Conservation (phyloP, 2,888 invertebrate species). For the Netelia inedita region DNA sequence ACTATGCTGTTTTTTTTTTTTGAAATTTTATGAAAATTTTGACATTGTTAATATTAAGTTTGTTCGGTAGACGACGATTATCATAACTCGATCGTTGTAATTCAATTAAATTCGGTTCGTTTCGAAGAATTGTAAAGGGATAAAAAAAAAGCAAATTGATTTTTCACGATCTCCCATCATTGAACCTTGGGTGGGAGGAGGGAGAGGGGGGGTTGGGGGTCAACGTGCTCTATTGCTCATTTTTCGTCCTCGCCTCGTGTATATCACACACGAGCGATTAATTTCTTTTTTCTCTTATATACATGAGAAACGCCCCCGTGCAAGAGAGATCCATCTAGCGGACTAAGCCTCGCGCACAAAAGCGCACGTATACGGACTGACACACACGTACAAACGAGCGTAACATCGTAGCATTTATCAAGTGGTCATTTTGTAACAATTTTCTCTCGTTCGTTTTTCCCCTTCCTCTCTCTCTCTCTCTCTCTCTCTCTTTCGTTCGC, state of each 20-base stretch:
- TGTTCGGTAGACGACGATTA: too few relatives aligned
- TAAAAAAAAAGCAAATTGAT: too few relatives aligned
- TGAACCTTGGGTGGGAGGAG: too few relatives aligned
- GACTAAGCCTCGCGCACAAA: slow-evolving; percentile 20
- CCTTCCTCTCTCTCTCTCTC: slow-evolving; percentile 59
- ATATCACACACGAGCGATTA: slow-evolving; percentile 39
- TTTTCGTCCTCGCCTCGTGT: slow-evolving; percentile 12
- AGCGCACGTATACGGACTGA: background rate
- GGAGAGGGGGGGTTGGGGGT: background rate
- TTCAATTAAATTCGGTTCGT: too few relatives aligned
- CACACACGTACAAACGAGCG: slow-evolving; percentile 49
- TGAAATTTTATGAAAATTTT: too few relatives aligned
- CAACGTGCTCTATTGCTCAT: slow-evolving; percentile 46
- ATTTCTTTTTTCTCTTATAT: slow-evolving; percentile 44
- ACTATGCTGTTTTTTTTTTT: too few relatives aligned
- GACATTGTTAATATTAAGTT: too few relatives aligned
- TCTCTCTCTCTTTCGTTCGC: slow-evolving; percentile 24
- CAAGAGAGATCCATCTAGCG: slow-evolving; percentile 65
- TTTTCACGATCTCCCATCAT: too few relatives aligned
- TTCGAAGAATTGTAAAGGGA: too few relatives aligned
- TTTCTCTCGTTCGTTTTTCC: slow-evolving; percentile 79
- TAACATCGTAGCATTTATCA: slow-evolving; percentile 76
- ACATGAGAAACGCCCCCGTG: slow-evolving; percentile 76
- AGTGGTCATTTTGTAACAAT: slow-evolving; percentile 81
- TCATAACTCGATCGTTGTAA: too few relatives aligned